Evolutionary conservation across 2,113 vertebrate species (phyloP), one percentile per base, ranked within the genome.

Genomic region (Atractosteus spatula): DNA sequence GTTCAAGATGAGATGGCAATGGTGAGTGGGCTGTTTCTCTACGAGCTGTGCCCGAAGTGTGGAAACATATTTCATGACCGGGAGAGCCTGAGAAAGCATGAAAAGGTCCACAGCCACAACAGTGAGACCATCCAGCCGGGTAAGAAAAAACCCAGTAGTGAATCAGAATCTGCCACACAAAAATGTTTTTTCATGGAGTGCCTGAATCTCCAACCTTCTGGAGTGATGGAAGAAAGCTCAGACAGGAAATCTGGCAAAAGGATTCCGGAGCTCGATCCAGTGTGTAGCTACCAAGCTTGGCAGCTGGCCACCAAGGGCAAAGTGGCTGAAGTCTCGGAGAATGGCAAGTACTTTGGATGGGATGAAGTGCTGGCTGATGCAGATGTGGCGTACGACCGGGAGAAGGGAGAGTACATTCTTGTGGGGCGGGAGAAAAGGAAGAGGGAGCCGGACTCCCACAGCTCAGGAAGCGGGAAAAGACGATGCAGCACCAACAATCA

Each of bases 271-370:
- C 82, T 98, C 73, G 95, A 98, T 86, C 96, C 96, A 0, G 88
- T 98, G 77, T 97, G 91, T 83, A 98, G 96, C 83, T 96, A 97
- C 84, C 96, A 97, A 81, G 95, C 96, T 76, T 98, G 96, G 96
- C 95, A 97, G 76, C 88, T 98, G 77, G 93, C 95, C 76, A 97
- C 94, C 54, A 91, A 94, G 81, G 96, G 96, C 75, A 93, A 86
- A 84, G 93, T 97, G 67, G 94, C 90, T 3, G 95, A 98, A 80
- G 93, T 94, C 0, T 83, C 92, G 0, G 96, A 97, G 69, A 89
- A 84, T 29, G 89, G 89, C 78, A 95, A 94, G 75, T 87, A 89
- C 43, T 85, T 90, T 74, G 77, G 89, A 64, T 85, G 92, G 84
- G 95, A 95, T 0, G 94, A 96, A 73, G 82, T 80, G 2, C 74